phyloP scores from a whole-genome alignment of 2,797 vertebrate species.

The Linurgus olivaceus region DNA sequence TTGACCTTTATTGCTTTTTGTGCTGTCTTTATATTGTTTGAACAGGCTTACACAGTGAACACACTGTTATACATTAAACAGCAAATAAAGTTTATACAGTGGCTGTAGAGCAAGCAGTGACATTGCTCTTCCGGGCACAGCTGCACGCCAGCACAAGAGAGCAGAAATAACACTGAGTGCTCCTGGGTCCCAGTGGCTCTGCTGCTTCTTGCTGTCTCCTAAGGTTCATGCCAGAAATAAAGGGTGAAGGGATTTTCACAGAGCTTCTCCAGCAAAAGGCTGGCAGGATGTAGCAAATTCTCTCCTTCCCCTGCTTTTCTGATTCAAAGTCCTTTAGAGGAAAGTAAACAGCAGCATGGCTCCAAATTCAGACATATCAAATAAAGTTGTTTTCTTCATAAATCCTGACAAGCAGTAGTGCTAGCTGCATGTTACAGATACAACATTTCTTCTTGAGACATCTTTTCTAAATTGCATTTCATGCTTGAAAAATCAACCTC shows the following conservation, averaged over 20 bases:
- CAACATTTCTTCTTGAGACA: background rate
- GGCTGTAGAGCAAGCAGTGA: background rate
- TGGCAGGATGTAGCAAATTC: background rate
- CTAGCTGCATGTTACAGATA: background rate
- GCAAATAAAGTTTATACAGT: background rate
- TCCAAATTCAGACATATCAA: background rate
- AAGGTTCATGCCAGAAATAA: background rate
- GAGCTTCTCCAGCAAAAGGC: background rate
- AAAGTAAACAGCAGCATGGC: background rate
- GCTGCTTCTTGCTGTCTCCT: background rate
- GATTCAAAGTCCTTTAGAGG: background rate
- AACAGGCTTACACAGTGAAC: background rate
- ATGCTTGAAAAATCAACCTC: background rate
- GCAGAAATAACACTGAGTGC: background rate
- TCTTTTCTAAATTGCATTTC: background rate
- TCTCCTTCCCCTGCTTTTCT: background rate
- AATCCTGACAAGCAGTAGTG: background rate
- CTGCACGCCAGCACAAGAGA: background rate
- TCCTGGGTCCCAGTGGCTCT: background rate
- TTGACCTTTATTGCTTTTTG: background rate
- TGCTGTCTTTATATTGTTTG: background rate
- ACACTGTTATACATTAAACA: slow-evolving; percentile 34
- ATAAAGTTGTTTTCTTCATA: background rate
- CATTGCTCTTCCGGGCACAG: background rate
- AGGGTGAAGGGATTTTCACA: background rate